These are phyloP conservation scores for Panagrolaimus sp. DNA, from an alignment of 1,140 invertebrate species.

Conservation along the genomic window DNA sequence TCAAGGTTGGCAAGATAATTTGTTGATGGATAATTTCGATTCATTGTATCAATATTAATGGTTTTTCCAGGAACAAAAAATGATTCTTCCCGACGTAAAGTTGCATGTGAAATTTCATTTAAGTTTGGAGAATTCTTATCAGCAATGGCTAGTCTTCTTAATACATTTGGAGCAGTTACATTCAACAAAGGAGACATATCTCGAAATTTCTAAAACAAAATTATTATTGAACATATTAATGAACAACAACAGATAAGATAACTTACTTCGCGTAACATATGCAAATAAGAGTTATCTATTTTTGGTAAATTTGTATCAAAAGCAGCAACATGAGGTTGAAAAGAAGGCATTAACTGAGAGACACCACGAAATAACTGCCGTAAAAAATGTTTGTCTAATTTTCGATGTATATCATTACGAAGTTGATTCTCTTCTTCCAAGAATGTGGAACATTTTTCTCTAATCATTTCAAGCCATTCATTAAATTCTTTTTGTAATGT, in stretches of 20 bases:
- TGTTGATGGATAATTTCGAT: slow-evolving; percentile 46
- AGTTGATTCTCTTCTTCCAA: slow-evolving; percentile 42
- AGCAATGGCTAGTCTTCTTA: slow-evolving; percentile 32
- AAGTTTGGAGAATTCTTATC: slow-evolving; percentile 24
- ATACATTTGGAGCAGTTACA: slow-evolving; percentile 36
- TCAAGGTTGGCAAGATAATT: slow-evolving; percentile 36
- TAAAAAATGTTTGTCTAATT: slow-evolving; percentile 45
- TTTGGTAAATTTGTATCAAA: slow-evolving; percentile 35
- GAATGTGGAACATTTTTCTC: slow-evolving; percentile 32
- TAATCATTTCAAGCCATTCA: slow-evolving; percentile 31
- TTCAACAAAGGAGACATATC: slow-evolving; percentile 43
- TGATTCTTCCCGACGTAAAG: slow-evolving; percentile 41
- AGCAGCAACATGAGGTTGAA: slow-evolving; percentile 21
- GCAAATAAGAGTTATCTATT: slow-evolving; percentile 29
- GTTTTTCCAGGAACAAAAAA: slow-evolving; percentile 45
- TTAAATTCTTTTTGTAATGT: slow-evolving; percentile 34
- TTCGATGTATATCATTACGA: slow-evolving; percentile 34
- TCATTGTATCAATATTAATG: slow-evolving; percentile 35
- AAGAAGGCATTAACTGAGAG: slow-evolving; percentile 39
- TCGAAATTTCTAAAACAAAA: slow-evolving; percentile 16
- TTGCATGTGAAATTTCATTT: slow-evolving; percentile 5
- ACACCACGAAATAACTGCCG: slow-evolving; percentile 37
- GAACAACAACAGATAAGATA: slow-evolving; percentile 1
- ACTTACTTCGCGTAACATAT: slow-evolving; percentile 32
- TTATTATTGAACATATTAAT: not conserved